A percentile compares a stretch with the other conserved stretches of the same genome.
phyloP scores from a whole-genome alignment of 2,797 vertebrate species.

The Remorina albescens region DNA sequence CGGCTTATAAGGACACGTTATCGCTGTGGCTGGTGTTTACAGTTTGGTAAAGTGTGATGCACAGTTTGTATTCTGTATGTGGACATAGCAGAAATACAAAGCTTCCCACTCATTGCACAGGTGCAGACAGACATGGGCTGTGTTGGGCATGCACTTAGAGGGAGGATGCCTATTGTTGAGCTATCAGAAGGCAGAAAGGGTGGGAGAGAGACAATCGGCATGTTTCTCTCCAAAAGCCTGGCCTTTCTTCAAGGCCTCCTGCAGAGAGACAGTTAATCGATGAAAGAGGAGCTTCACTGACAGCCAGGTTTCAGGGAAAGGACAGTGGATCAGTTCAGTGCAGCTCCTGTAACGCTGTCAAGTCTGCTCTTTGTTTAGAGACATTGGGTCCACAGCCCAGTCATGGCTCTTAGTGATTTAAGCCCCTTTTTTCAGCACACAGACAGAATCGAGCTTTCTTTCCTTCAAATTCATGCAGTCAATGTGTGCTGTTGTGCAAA shows the following conservation, averaged over 20 bases:
- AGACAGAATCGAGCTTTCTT: neutral
- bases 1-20: neutral
- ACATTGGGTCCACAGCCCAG: neutral
- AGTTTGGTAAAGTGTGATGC: neutral
- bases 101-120: slow-evolving; percentile 27
- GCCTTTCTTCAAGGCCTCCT: slow-evolving; percentile 48
- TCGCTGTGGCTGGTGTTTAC: neutral
- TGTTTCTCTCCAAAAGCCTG: slow-evolving; percentile 29
- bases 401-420: neutral
- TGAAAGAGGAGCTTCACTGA: slow-evolving; percentile 72
- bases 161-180: slow-evolving; percentile 43
- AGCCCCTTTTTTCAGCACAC: neutral
- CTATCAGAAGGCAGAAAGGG: neutral
- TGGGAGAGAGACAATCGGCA: slow-evolving; percentile 11
- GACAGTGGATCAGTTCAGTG: slow-evolving; percentile 31
- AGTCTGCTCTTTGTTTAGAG: slow-evolving; percentile 35
- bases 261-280: slow-evolving; percentile 75
- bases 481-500: slow-evolving; percentile 40
- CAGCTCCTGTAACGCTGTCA: slow-evolving; percentile 28
- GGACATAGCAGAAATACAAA: neutral
- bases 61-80: neutral
- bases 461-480: neutral
- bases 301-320: slow-evolving; percentile 41
- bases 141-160: slow-evolving; percentile 10
- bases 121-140: slow-evolving; percentile 18